Conservation (phyloP, 1,140 invertebrate species). For the Homarus americanus region DNA sequence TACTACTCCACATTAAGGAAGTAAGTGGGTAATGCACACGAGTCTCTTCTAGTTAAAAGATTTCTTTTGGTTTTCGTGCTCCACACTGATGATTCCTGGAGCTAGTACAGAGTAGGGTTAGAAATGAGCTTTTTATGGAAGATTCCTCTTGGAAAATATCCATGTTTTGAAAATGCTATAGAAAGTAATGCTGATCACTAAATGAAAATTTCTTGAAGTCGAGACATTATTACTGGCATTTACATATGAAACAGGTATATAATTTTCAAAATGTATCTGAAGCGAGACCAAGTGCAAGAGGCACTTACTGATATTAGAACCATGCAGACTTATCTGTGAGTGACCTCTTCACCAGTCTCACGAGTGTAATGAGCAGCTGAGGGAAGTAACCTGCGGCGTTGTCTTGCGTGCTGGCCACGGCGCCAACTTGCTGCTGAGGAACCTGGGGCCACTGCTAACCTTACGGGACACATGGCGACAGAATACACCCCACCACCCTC, state of each 20-base stretch:
- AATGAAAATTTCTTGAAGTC: slow-evolving; percentile 39
- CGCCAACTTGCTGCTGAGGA: slow-evolving; percentile 67
- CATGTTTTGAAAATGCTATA: slow-evolving; percentile 36
- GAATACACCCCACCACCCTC: slow-evolving; percentile 36
- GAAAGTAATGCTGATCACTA: slow-evolving; percentile 45
- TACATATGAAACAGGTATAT: background rate
- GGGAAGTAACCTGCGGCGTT: slow-evolving; percentile 39
- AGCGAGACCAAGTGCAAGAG: background rate
- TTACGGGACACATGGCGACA: slow-evolving; percentile 69
- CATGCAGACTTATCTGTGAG: background rate
- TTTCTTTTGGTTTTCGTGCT: slow-evolving; percentile 37
- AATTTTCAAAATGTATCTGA: background rate
- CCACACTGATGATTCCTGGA: slow-evolving; percentile 56
- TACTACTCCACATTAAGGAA: slow-evolving; percentile 14
- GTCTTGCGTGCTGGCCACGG: slow-evolving; percentile 53
- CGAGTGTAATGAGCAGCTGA: slow-evolving; percentile 33
- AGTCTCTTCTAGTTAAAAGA: slow-evolving; percentile 59
- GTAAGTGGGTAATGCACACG: slow-evolving; percentile 61
- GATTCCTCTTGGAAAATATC: slow-evolving; percentile 19
- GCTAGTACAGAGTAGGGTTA: slow-evolving; percentile 62
- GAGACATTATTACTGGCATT: slow-evolving; percentile 48
- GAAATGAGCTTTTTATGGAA: slow-evolving; percentile 54
- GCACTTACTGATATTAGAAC: background rate
- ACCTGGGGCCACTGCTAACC: slow-evolving; percentile 64
- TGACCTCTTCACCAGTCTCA: background rate